Conservation (phyloP, 2,888 invertebrate genomes). For the Acanthococcus lagerstroemiae region DNA sequence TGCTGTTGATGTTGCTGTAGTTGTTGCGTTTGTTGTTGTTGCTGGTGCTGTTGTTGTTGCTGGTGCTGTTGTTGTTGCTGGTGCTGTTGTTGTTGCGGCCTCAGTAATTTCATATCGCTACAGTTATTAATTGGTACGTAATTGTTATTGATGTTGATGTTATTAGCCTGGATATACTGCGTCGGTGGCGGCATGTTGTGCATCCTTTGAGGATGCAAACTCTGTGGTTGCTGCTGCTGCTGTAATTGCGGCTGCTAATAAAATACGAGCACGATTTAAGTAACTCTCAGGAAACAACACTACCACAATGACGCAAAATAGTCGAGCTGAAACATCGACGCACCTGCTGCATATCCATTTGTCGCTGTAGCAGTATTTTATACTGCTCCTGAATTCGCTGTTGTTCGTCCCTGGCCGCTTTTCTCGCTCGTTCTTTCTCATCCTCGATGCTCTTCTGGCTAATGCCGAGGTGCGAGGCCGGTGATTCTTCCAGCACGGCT, state of each 20-base stretch:
- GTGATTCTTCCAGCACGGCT: constrained; percentile 33
- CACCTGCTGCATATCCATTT: constrained; percentile 36
- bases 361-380: constrained; percentile 41
- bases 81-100: not conserved
- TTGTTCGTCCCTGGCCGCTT: constrained; percentile 41
- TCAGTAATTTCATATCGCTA: not conserved
- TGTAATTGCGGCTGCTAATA: not conserved
- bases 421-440: constrained; percentile 40
- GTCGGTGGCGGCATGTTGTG: constrained; percentile 43
- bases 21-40: too few species aligned
- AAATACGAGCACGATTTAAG: not conserved
- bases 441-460: constrained; percentile 40
- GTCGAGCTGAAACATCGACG: not conserved
- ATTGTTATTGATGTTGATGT: constrained; percentile 24
- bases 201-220: constrained; percentile 48
- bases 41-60: too few species aligned
- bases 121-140: constrained; percentile 14
- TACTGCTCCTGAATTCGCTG: constrained; percentile 45
- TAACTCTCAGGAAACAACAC: not conserved
- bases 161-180: constrained; percentile 23
- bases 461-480: constrained; percentile 33
- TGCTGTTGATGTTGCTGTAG: constrained; percentile 16
- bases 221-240: constrained; percentile 45
- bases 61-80: too few species aligned
- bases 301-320: not conserved